Evolutionary conservation across 2,113 vertebrate genomes (phyloP).

Genomic region (Sinocyclocheilus grahami): DNA sequence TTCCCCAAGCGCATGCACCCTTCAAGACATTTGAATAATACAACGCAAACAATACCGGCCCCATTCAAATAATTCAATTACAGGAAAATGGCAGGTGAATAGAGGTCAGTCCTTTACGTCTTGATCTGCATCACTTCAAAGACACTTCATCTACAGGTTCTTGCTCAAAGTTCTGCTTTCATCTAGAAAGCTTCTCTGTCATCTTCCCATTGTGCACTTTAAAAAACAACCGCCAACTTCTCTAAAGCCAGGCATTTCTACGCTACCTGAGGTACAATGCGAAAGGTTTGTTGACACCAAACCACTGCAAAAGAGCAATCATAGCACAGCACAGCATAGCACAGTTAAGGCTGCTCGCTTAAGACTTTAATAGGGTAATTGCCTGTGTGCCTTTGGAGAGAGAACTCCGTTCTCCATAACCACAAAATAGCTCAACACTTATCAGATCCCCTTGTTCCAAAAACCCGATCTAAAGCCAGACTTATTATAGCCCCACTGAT

Average conservation of each 20-base stretch:
- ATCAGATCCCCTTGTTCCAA: slow-evolving; percentile 44
- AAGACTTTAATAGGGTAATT: slow-evolving; percentile 42
- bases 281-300: slow-evolving; percentile 21
- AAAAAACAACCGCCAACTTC: neutral
- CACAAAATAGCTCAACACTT: slow-evolving; percentile 51
- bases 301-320: slow-evolving; percentile 31
- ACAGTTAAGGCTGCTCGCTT: slow-evolving; percentile 1
- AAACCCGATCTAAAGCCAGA: slow-evolving; percentile 30
- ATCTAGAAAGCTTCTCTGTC: neutral
- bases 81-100: neutral
- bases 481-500: slow-evolving; percentile 45
- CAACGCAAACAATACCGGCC: neutral
- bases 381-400: slow-evolving; percentile 31
- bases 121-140: neutral
- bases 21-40: slow-evolving; percentile 10
- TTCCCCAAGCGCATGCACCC: neutral
- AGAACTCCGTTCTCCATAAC: slow-evolving; percentile 20
- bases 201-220: neutral
- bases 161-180: slow-evolving; percentile 20
- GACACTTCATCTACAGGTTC: slow-evolving; percentile 1
- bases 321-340: slow-evolving; percentile 24
- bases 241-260: neutral
- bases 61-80: neutral
- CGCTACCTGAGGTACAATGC: neutral
- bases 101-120: neutral